Evolutionary conservation across 2,113 vertebrate genomes (phyloP), one percentile per base, ranked within the genome.

Genomic region (Phylloscopus trochiloides): DNA sequence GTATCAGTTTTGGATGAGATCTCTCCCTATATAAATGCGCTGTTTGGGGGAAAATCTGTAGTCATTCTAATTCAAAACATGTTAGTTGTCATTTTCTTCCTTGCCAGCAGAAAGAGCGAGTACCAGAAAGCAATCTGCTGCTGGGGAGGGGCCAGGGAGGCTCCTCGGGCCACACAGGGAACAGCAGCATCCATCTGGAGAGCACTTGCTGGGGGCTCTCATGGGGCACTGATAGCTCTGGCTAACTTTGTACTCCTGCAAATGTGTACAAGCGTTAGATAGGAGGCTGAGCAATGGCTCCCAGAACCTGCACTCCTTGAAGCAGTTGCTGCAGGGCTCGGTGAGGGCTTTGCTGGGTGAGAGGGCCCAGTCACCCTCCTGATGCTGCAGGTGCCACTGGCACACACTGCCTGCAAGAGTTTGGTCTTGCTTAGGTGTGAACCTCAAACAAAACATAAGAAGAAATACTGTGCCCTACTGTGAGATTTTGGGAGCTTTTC

Each of bases 131-230:
- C 55, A 74, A 71, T 79, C 24, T 81, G 75, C 59, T 63, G 31
- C 51, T 18, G 63, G 67, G 77, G 75, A 80, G 62, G 80, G 74
- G 59, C 34, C n/a, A 57, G 24, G 9, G 36, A 80, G 59, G 67
- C 65, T 93, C 63, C 65, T 10, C 1, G 40, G 94, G 92, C 94
- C 90, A 80, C 90, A 83, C 90, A 94, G 78, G 50, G 67, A 91
- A 59, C 15, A 74, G 83, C 48, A 77, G 68, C 71, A 75, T 32
- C 72, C 94, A 90, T 96, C 96, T 95, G 94, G 93, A 86, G 38
- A 86, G 72, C 92, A 95, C 93, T 93, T 74, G 93, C 78, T 63
- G 55, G 51, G 51, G 85, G 78, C 71, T 73, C 31, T 7, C 12
- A 0, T n/a, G 78, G 67, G n/a, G 31, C 1, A 0, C n/a, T 63